A percentile compares a stretch with the other conserved stretches of the same genome.
Evolutionary conservation across 2,888 invertebrate genomes (phyloP).

Genomic region (Sycophila texana): DNA sequence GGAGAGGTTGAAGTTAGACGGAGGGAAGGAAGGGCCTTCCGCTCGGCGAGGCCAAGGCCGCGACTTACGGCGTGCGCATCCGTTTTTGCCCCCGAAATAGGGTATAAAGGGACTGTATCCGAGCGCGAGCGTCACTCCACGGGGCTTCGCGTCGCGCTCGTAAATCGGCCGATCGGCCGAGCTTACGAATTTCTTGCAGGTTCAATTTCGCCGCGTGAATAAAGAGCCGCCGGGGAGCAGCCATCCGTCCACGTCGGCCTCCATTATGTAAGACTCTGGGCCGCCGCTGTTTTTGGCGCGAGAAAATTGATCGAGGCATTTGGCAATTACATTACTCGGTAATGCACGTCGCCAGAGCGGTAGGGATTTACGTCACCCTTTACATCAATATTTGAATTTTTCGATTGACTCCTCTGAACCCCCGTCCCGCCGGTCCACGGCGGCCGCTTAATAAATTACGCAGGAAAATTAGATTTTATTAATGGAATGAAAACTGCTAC

Average conservation of each 20-base stretch:
- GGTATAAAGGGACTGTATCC: neutral
- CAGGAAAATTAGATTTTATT: neutral
- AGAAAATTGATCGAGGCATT: conserved; percentile 51
- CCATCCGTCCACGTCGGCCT: conserved; percentile 47
- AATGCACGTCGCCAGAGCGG: neutral
- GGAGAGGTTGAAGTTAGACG: conserved; percentile 11
- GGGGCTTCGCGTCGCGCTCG: conserved; percentile 2
- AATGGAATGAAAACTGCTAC: conserved; percentile 3
- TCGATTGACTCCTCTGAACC: conserved; percentile 14
- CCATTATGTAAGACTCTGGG: conserved; percentile 36
- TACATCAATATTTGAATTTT: conserved; percentile 51
- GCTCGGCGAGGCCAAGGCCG: conserved; percentile 19
- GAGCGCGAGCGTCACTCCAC: neutral
- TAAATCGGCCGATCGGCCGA: conserved; percentile 60
- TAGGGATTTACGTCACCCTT: conserved; percentile 15
- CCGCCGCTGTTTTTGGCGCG: conserved; percentile 36
- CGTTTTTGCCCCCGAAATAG: neutral
- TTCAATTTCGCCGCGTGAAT: conserved; percentile 59
- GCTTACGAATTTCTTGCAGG: conserved; percentile 63
- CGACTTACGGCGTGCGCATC: neutral
- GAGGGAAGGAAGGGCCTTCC: conserved; percentile 22
- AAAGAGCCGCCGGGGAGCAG: conserved; percentile 46
- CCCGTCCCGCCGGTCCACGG: neutral
- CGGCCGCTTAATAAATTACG: conserved; percentile 19
- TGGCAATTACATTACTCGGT: conserved; percentile 55